Evolutionary conservation across 2,797 vertebrate genomes (phyloP).

Genomic region (Kryptopterus vitreolus): DNA sequence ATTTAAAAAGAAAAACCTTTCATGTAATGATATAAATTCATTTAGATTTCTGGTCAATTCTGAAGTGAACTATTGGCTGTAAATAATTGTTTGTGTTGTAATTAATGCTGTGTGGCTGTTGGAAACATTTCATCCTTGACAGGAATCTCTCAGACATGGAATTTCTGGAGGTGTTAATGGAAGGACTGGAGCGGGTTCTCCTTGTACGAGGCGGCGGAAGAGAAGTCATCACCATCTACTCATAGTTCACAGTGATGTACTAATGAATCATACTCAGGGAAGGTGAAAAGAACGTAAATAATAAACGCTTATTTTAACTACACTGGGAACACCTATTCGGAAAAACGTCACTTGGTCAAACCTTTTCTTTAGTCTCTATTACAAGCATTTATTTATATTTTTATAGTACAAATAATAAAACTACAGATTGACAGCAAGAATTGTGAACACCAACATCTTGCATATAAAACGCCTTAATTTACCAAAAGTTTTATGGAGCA

Average conservation of each 20-base stretch:
- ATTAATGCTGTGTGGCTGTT: neutral
- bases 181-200: constrained; percentile 86
- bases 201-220: constrained; percentile 91
- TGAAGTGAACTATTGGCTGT: neutral
- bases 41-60: neutral
- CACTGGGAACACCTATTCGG: neutral
- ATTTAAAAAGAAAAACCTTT: neutral
- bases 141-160: constrained; percentile 85
- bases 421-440: neutral
- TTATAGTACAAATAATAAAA: neutral
- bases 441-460: neutral
- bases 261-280: constrained; percentile 18
- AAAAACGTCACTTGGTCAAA: neutral
- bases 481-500: neutral
- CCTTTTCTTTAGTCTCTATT: neutral
- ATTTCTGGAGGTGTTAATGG: constrained; percentile 93
- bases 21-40: neutral
- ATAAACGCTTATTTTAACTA: neutral
- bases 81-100: neutral
- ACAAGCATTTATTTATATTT: neutral
- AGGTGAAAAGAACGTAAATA: neutral
- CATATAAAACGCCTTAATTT: neutral
- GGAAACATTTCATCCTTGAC: constrained; percentile 69
- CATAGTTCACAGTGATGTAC: constrained; percentile 68
- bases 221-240: constrained; percentile 97